Conservation (phyloP, 2,888 invertebrate species). For the Enchytraeus crypticus region DNA sequence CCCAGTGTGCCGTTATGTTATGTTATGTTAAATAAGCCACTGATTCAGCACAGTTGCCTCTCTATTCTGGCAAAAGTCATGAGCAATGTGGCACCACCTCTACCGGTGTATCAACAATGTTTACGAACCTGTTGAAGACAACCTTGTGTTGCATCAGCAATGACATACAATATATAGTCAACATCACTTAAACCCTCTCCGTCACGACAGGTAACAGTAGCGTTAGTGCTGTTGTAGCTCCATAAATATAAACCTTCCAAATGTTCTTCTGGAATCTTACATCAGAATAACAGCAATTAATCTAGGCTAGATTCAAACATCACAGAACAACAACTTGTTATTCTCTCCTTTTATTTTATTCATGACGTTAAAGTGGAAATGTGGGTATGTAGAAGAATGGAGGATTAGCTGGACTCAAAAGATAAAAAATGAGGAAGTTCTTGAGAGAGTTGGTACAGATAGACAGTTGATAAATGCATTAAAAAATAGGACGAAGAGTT, state of each 20-base stretch:
- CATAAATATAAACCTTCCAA: slow-evolving; percentile 37
- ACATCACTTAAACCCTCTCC: slow-evolving; percentile 36
- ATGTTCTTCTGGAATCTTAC: slow-evolving; percentile 40
- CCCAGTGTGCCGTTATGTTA: no score
- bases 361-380: no score
- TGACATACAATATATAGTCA: slow-evolving; percentile 43
- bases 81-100: neutral
- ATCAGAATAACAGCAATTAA: neutral
- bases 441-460: no score
- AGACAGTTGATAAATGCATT: no score
- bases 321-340: no score
- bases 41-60: no score
- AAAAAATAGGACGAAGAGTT: no score
- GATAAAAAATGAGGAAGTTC: no score
- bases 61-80: neutral
- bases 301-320: neutral
- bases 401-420: no score
- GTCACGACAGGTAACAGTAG: slow-evolving; percentile 26
- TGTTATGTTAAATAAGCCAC: no score
- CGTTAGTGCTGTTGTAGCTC: slow-evolving; percentile 30
- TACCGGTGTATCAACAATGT: neutral
- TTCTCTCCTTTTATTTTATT: no score
- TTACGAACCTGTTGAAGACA: slow-evolving; percentile 11
- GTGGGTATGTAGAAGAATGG: no score
- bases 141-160: slow-evolving; percentile 7